These are phyloP conservation scores for Fopius arisanus DNA, from an alignment of 1,140 invertebrate genomes.

Conservation along the genomic window DNA sequence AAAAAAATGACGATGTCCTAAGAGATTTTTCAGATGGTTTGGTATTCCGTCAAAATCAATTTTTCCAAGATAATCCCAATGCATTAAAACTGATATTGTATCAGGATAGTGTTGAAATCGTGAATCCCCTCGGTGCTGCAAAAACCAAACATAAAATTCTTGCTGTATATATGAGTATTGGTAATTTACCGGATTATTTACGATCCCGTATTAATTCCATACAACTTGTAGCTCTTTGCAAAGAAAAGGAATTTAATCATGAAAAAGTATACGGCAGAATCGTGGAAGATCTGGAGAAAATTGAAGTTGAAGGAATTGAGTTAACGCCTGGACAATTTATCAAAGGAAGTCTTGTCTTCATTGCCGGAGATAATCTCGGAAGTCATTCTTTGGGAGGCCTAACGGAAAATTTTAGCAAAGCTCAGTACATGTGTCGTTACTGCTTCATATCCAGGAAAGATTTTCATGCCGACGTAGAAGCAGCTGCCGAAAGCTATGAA, in stretches of 20 bases:
- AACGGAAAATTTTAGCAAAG: slow-evolving; percentile 39
- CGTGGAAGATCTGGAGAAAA: slow-evolving; percentile 38
- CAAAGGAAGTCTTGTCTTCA: slow-evolving; percentile 30
- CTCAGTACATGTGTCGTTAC: slow-evolving; percentile 35
- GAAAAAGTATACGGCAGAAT: slow-evolving; percentile 36
- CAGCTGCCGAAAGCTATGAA: background rate
- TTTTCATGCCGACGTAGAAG: background rate
- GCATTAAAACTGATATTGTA: slow-evolving; percentile 42
- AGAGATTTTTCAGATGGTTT: slow-evolving; percentile 40
- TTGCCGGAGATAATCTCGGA: slow-evolving; percentile 41
- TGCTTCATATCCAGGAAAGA: background rate
- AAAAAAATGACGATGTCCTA: slow-evolving; percentile 25
- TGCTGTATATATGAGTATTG: slow-evolving; percentile 43
- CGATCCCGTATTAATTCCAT: slow-evolving; percentile 38
- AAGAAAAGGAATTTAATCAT: slow-evolving; percentile 39
- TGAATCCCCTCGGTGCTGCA: slow-evolving; percentile 46
- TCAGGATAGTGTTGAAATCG: slow-evolving; percentile 48
- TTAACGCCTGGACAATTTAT: slow-evolving; percentile 12
- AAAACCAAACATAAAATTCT: slow-evolving; percentile 45
- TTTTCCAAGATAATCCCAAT: slow-evolving; percentile 41
- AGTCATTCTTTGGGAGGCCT: slow-evolving; percentile 40
- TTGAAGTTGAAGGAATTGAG: slow-evolving; percentile 35
- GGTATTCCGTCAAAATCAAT: slow-evolving; percentile 35
- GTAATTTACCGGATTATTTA: slow-evolving; percentile 32
- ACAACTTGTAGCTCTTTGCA: slow-evolving; percentile 37